phyloP scores from a whole-genome alignment of 2,797 vertebrate species.

The Synanceia verrucosa region DNA sequence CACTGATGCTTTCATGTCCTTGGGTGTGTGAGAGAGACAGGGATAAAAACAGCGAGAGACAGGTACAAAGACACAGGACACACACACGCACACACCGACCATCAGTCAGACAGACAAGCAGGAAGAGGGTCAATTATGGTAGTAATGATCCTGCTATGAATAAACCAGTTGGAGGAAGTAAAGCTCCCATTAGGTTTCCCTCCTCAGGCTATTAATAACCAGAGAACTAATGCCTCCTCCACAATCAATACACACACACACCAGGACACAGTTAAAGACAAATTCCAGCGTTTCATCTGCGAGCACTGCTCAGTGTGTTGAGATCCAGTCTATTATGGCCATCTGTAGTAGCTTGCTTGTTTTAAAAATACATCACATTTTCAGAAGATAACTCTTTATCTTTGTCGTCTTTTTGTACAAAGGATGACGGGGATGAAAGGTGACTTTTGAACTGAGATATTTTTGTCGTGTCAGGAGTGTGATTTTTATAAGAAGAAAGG shows the following conservation, averaged over 20 bases:
- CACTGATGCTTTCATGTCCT: background rate
- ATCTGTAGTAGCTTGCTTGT: slow-evolving; percentile 15
- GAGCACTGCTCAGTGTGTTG: slow-evolving; percentile 9
- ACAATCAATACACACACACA: slow-evolving; percentile 63
- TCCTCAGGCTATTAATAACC: slow-evolving; percentile 78
- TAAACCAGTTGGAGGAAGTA: slow-evolving; percentile 78
- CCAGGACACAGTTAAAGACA: slow-evolving; percentile 51
- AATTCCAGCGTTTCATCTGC: slow-evolving; percentile 39
- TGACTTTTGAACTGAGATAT: slow-evolving; percentile 1
- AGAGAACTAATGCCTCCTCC: slow-evolving; percentile 63
- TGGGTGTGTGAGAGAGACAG: background rate
- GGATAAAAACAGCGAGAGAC: background rate
- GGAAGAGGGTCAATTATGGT: slow-evolving; percentile 67
- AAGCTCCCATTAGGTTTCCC: slow-evolving; percentile 75
- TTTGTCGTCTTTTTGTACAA: background rate
- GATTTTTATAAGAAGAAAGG: background rate
- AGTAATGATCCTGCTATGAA: slow-evolving; percentile 78
- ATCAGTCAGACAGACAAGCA: slow-evolving; percentile 48
- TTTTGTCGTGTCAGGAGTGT: background rate
- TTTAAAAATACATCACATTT: slow-evolving; percentile 3
- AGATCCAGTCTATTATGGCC: slow-evolving; percentile 5
- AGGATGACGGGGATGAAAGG: background rate
- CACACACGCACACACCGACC: background rate
- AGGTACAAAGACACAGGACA: background rate
- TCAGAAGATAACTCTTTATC: background rate